Evolutionary conservation across 2,888 invertebrate genomes (phyloP), one percentile per base, ranked within the genome.

Genomic region (Sabatieria punctata): DNA sequence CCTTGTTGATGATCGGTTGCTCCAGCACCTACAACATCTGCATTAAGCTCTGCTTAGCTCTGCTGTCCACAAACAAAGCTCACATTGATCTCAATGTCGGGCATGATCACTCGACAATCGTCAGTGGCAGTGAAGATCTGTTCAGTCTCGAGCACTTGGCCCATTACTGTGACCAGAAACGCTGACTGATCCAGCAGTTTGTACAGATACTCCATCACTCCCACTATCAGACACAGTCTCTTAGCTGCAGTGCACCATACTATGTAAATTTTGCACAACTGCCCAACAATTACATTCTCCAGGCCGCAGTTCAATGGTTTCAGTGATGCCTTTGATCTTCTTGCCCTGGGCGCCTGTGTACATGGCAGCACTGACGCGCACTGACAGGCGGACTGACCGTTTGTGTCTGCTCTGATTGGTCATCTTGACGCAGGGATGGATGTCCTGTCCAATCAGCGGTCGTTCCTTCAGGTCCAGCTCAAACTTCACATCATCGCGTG

Each of bases 91-190:
- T 80, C 80, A 47, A 88, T 82, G 59, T 85, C 85, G 0, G 88
- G 88, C 60, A 85, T 85, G 25, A 84, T 73, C 3, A 86, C 80
- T 55, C 85, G 74, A 64, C 86, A 86, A 68, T 85, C 85, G 57
- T 85, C 85, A 69, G 85, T 82, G 0, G 82, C 83, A 61, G 79
- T 84, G 65, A 82, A 86, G 60, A 86, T 85, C 63, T 77, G 85
- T 48, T 81, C 78, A 0, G 79, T 84, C 48, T 82, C 80, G 40
- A 77, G 76, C 24, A 88, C 81, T 1, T 77, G 76, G 0, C 80
- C 82, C 46, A 85, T 66, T 54, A 82, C 83, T 2, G 82, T 77
- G 43, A 86, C 79, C 60, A 82, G 82, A 66, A 88, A 85, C 1
- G 83, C 78, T 41, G 79, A 75, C 66, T 86, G 85, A 61, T 83